Percentiles rank a stretch among this genome's conserved stretches.
Conservation (phyloP, 2,113 vertebrate species). For the Cervus canadensis region DNA sequence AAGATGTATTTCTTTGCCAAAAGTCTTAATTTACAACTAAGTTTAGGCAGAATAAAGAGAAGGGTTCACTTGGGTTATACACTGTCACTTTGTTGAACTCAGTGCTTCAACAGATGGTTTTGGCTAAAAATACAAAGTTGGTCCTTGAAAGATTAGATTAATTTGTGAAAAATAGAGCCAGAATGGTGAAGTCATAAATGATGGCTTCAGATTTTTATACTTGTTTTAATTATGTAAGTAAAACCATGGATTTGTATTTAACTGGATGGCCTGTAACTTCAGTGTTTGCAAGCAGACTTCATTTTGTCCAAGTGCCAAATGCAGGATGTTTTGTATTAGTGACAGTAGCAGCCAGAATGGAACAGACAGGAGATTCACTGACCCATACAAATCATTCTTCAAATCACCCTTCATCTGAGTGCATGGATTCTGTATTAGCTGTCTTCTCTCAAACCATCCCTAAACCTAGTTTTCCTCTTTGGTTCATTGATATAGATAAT, state of each 20-base stretch:
- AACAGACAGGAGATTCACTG: neutral
- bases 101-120: neutral
- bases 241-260: neutral
- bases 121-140: conserved; percentile 20
- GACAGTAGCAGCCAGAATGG: neutral
- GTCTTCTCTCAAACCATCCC: neutral
- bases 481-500: neutral
- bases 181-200: conserved; percentile 2
- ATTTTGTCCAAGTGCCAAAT: neutral
- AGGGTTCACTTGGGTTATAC: neutral
- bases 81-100: conserved; percentile 1
- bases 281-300: neutral
- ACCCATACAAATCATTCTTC: neutral
- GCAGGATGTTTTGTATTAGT: neutral
- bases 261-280: neutral
- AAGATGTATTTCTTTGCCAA: conserved; percentile 1
- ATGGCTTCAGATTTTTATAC: neutral
- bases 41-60: conserved; percentile 1
- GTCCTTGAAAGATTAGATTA: conserved; percentile 31
- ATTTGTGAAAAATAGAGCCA: neutral
- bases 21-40: neutral
- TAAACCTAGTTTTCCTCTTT: neutral
- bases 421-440: neutral
- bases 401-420: neutral
- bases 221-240: conserved; percentile 26